Evolutionary conservation across 1,140 invertebrate species (phyloP).

Genomic region (Habropoda laboriosa): DNA sequence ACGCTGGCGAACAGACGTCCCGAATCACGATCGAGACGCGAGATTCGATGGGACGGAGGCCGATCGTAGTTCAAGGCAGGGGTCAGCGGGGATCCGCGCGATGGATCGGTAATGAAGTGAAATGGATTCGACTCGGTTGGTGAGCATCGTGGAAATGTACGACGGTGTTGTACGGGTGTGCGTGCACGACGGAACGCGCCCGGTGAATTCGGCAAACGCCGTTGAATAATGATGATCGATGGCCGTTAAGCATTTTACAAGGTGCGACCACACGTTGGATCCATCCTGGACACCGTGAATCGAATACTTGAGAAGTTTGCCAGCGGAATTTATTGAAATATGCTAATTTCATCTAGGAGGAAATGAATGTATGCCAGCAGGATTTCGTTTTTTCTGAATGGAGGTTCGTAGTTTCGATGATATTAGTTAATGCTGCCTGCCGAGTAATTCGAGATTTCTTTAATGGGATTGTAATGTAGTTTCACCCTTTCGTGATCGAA

Average conservation of each 20-base stretch:
- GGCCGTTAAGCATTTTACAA: constrained; percentile 54
- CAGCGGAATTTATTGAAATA: constrained; percentile 54
- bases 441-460: too few species aligned
- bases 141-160: constrained; percentile 2
- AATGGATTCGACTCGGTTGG: constrained; percentile 57
- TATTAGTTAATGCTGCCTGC: constrained; percentile 2
- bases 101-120: constrained; percentile 65
- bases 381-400: too few species aligned
- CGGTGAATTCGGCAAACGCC: constrained; percentile 58
- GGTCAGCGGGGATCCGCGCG: constrained; percentile 58
- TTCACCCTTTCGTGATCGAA: too few species aligned
- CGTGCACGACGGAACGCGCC: neutral
- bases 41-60: constrained; percentile 60
- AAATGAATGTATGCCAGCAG: neutral
- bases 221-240: constrained; percentile 70
- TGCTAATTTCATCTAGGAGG: constrained; percentile 43
- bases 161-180: neutral
- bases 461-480: too few species aligned
- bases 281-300: constrained; percentile 1
- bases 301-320: neutral
- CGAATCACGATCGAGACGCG: constrained; percentile 43
- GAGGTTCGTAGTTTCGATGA: neutral
- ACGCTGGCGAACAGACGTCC: constrained; percentile 42
- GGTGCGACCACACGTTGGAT: constrained; percentile 48
- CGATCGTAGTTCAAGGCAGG: constrained; percentile 63